Conservation (phyloP, 1,140 invertebrate species). For the Nasonia vitripennis region DNA sequence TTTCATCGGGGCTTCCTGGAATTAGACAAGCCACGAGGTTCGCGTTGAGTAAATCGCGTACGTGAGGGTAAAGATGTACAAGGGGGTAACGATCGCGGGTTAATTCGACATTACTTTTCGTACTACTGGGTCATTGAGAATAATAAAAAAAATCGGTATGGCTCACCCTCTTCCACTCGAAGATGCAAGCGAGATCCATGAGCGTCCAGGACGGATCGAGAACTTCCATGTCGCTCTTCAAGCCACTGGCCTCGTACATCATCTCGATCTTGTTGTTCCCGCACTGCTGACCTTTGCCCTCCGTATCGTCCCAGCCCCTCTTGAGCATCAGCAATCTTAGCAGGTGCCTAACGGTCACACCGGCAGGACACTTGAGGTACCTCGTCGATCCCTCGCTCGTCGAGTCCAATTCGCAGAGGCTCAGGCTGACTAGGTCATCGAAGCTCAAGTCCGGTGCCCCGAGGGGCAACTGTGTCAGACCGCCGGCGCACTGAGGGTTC, state of each 20-base stretch:
- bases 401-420: conserved; percentile 61
- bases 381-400: conserved; percentile 46
- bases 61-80: neutral
- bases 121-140: too few species aligned
- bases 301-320: conserved; percentile 67
- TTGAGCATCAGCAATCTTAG: conserved; percentile 68
- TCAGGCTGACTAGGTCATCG: conserved; percentile 69
- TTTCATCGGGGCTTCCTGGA: conserved; percentile 68
- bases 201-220: conserved; percentile 69
- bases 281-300: conserved; percentile 59
- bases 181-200: conserved; percentile 68
- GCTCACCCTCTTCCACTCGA: conserved; percentile 68
- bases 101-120: neutral
- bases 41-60: neutral
- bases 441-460: conserved; percentile 66
- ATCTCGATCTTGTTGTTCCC: conserved; percentile 64
- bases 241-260: conserved; percentile 56
- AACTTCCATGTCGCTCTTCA: conserved; percentile 42
- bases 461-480: conserved; percentile 55
- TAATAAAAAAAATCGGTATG: neutral
- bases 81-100: too few species aligned
- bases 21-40: conserved; percentile 49
- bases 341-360: conserved; percentile 68
- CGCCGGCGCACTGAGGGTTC: conserved; percentile 66
- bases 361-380: conserved; percentile 69